phyloP scores from a whole-genome alignment of 2,113 vertebrate species.

The Serilophus lunatus region DNA sequence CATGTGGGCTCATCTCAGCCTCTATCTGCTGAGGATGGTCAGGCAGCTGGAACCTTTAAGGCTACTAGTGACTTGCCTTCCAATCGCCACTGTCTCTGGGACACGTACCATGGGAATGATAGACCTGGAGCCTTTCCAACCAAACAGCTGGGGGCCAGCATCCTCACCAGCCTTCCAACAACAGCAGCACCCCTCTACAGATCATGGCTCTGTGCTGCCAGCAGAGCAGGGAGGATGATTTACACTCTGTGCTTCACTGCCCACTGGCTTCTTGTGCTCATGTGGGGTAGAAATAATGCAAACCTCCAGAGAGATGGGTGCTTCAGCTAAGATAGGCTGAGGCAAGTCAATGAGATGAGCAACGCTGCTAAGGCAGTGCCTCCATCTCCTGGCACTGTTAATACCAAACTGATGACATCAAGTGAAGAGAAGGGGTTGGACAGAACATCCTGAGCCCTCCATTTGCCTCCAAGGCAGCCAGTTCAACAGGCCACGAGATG shows the following conservation, averaged over 20 bases:
- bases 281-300: fast-evolving
- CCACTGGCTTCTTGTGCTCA: fast-evolving
- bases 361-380: background rate
- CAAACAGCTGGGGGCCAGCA: background rate
- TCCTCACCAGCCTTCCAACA: background rate
- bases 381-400: background rate
- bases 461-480: background rate
- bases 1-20: background rate
- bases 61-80: background rate
- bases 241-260: background rate
- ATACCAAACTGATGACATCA: background rate
- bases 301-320: background rate
- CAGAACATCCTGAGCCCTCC: background rate
- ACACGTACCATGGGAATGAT: background rate
- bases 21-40: background rate
- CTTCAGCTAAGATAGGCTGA: background rate
- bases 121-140: background rate
- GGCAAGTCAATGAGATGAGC: background rate
- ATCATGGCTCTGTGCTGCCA: background rate
- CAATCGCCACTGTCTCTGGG: background rate
- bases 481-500: background rate
- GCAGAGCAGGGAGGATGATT: background rate
- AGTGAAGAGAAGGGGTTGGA: background rate
- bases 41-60: slow-evolving; percentile 11
- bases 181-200: background rate